Conservation (phyloP, 2,888 invertebrate genomes). For the Ganaspis brasiliensis region DNA sequence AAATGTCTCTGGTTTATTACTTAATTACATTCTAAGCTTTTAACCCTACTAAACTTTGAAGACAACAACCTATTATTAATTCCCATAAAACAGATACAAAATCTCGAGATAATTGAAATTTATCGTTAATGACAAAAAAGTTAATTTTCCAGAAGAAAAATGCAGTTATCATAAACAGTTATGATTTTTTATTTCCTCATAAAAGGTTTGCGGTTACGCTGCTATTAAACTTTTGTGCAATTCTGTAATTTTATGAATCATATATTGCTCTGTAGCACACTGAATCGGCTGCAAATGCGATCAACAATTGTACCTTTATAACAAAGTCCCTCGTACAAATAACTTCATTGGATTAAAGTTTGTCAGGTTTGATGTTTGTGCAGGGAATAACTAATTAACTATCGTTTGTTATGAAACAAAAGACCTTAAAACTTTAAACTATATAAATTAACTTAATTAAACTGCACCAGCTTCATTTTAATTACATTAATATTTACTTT, state of each 20-base stretch:
- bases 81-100: not conserved
- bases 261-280: not conserved
- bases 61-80: not conserved
- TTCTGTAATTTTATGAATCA: constrained; percentile 6
- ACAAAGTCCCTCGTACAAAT: not conserved
- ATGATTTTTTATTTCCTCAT: constrained; percentile 5
- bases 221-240: constrained; percentile 7
- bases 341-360: constrained; percentile 5
- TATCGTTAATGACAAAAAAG: constrained; percentile 11
- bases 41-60: not conserved
- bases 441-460: constrained; percentile 8
- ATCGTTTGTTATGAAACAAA: constrained; percentile 8
- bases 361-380: not conserved
- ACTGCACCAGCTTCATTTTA: not conserved
- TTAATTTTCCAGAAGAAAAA: constrained; percentile 10
- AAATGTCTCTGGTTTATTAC: not conserved
- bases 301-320: not conserved
- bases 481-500: not conserved
- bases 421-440: constrained; percentile 1
- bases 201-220: not conserved
- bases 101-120: not conserved
- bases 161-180: constrained; percentile 11
- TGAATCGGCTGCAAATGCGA: constrained; percentile 13
- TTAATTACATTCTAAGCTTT: not conserved
- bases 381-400: constrained; percentile 3